Evolutionary conservation across 2,888 invertebrate species (phyloP), one percentile per base, ranked within the genome.

Genomic region (Trisateles emortualis): DNA sequence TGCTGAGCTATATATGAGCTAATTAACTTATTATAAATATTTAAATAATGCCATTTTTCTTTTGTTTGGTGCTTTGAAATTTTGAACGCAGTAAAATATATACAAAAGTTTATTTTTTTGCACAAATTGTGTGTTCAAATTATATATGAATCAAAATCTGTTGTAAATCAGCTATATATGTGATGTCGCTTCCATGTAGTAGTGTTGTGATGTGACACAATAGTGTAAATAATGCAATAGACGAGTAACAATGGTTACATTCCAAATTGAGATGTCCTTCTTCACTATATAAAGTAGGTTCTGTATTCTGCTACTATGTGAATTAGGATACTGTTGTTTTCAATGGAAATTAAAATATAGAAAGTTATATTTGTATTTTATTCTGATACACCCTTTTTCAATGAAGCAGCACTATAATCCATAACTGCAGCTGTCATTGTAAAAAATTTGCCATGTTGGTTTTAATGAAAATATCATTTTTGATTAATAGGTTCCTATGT

Each of bases 291-390:
- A 73, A 63, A 76, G 74, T 80, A 76, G 70, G 72, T 74, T 67
- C 62, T 80, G 72, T 78, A 74, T 77, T 79, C 80, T 73, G 78
- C 78, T 70, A 58, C 29, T 74, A 65, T 80, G 86, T 87, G 87
- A 84, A 83, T 81, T 82, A 85, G 82, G 85, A 84, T 83, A 81
- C 81, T 88, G 88, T 89, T 90, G 88, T 90, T 88, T 86, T 88
- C 84, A 86, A 87, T 86, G 87, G 86, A 87, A 90, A 87, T 88
- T 88, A 90, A 87, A 84, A 79, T 86, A 88, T 89, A 88, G 88
- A 86, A 88, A 85, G 87, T 86, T 64, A 26, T 13, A 51, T 41
- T 50, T 32, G 56, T 73, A 51, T 81, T 83, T 83, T 65, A 76
- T 75, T 82, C 66, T 6, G 1, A 32, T n/a, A n/a, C n/a, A n/a